Conservation (phyloP, 2,113 vertebrate genomes). For the Electrona antarctica region DNA sequence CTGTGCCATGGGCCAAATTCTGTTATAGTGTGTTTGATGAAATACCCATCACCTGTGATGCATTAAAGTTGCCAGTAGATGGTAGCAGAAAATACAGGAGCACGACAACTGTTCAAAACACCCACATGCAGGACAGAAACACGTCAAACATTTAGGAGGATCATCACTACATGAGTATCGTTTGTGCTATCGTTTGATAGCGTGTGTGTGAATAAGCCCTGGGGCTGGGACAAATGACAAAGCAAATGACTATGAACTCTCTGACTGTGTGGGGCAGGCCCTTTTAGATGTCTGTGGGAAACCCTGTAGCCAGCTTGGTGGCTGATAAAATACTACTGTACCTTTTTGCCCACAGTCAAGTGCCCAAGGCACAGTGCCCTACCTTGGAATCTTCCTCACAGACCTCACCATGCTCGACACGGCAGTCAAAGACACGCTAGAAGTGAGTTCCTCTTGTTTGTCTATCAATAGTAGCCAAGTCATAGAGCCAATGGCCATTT, state of each 20-base stretch:
- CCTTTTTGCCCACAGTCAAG: conserved; percentile 48
- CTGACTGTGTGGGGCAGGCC: conserved; percentile 35
- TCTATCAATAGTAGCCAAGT: background rate
- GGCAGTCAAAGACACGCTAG: conserved; percentile 86
- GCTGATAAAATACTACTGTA: conserved; percentile 27
- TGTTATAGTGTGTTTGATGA: too few relatives aligned
- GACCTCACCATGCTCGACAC: conserved; percentile 92
- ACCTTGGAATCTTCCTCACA: conserved; percentile 90
- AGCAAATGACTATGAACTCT: conserved; percentile 28
- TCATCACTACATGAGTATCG: too few relatives aligned
- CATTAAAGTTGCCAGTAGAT: too few relatives aligned
- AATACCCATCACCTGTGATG: too few relatives aligned
- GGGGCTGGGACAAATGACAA: background rate
- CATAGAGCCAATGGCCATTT: background rate
- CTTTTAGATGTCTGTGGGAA: conserved; percentile 28
- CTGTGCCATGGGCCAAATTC: too few relatives aligned
- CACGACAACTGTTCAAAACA: too few relatives aligned
- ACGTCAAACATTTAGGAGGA: too few relatives aligned
- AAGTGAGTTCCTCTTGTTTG: conserved; percentile 73
- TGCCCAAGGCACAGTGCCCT: conserved; percentile 84
- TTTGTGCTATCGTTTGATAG: too few relatives aligned
- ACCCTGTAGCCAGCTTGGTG: background rate
- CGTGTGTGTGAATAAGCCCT: background rate
- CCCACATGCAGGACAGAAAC: too few relatives aligned
- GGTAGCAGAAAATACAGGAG: too few relatives aligned